Base-by-base conservation (phyloP, 2,797 vertebrate genomes). In the Rhinatrema bivittatum region DNA sequence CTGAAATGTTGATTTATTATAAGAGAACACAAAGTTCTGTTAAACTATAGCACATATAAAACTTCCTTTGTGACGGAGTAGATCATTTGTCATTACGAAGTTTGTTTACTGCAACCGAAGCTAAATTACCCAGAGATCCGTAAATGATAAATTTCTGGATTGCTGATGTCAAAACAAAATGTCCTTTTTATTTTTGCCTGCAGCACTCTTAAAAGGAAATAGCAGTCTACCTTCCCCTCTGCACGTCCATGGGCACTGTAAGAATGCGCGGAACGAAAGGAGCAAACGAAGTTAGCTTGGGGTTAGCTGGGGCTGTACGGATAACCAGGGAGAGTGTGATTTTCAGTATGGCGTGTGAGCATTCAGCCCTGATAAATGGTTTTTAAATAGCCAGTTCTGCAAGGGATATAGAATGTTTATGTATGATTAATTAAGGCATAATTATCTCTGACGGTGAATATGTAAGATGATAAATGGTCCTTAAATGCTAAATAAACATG, bases 361-460 rank as follows among this genome's bases (percentile, higher is more conserved):
- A 34, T 54, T 47, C 68, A 56, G 28, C 24, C 25, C 5, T 55
- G 63, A 58, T 60, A 65, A 51, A 68, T 57, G 37, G 7, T 5
- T 3, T 64, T 68, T 52, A 56, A 60, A 54, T 31, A 61, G 46
- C 24, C 0, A 49, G 54, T 68, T 63, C 52, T 56, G 53, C 36
- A 50, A 37, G 50, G 30, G 2, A 31, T 65, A 53, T 45, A 30
- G 39, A 68, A 52, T 65, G 38, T 52, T 68, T 67, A 31, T 4
- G 3, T 56, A 50, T 61, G 56, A 75, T 68, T 77, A 79, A 74
- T 76, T 72, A 54, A 66, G 56, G 73, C 72, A 70, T 72, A 72
- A 70, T 76, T 74, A 65, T 63, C 43, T 41, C 61, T 43, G 41
- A 44, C 39, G 61, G 39, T 31, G 17, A 52, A 40, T 78, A 70